Base-by-base conservation (phyloP, 2,888 invertebrate genomes). In the Antitype chi region DNA sequence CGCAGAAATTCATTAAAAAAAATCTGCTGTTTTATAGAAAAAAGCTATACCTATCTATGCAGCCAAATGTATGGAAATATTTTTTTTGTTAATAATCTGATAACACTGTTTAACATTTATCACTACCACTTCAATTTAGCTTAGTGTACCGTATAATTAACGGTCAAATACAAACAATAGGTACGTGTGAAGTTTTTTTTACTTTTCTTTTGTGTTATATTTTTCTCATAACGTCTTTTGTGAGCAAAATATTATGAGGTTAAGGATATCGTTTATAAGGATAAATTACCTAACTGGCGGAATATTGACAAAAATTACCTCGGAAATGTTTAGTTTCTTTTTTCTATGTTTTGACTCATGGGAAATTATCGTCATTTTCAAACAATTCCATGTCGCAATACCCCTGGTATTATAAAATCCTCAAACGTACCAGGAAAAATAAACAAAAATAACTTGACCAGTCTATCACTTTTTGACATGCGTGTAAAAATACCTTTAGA, bases 161-260 rank as follows among this genome's bases (percentile, higher is more conserved):
- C 28, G 62, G 47, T 32, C 59, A 57, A 62, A n/a, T 8, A 13
- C n/a, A 70, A 71, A 80, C 77, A 86, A 85, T 85, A 49, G 20
- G 70, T 84, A 49, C 23, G 70, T 84, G 86, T 68, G 85, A 84
- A 83, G 53, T 72, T 78, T 72, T 73, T 38, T 74, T 47, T n/a
- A 78, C 15, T 47, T 75, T 55, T 71, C 72, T 57, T 79, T 86
- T 80, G 68, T 75, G 67, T 86, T 75, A 20, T 62, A 49, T 70
- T 67, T 72, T 67, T 84, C 80, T 60, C 80, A 79, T 55, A n/a
- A 53, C 15, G 47, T 57, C 52, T 60, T 71, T 72, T 79, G 55
- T 69, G 28, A 64, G 17, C 52, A 28, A 78, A 70, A 28, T 55
- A 28, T 63, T 80, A 63, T 70, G 63, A 82, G 82, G 76, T 84